Percentiles rank a stretch among this genome's conserved stretches.
These are phyloP conservation scores for Emydocephalus ijimae DNA, from an alignment of 2,113 vertebrate genomes.

Conservation along the genomic window DNA sequence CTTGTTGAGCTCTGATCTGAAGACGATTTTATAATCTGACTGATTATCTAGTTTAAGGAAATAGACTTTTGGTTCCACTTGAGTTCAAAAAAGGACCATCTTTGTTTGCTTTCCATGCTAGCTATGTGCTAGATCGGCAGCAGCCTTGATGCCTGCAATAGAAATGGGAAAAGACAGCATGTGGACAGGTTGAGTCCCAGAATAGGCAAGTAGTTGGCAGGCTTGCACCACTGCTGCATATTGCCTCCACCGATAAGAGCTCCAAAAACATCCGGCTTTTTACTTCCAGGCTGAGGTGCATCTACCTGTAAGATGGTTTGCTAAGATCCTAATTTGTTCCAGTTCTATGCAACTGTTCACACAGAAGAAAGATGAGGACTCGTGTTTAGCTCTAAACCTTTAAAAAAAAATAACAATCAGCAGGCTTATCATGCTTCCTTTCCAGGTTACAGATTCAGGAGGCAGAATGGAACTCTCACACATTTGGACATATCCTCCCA, in stretches of 20 bases:
- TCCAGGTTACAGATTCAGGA: neutral
- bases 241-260: neutral
- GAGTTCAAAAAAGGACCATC: neutral
- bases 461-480: neutral
- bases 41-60: neutral
- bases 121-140: neutral
- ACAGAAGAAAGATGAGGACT: neutral
- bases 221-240: neutral
- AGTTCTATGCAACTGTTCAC: neutral
- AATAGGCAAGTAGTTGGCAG: too few relatives aligned
- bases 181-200: too few relatives aligned
- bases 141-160: neutral
- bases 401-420: neutral
- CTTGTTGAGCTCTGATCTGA: neutral
- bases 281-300: neutral
- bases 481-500: neutral
- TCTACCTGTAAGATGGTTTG: neutral
- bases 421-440: neutral
- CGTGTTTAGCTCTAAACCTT: neutral
- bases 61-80: neutral
- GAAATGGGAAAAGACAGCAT: neutral
- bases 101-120: neutral
- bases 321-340: neutral
- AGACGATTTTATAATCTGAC: neutral
- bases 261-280: neutral